A percentile compares a stretch with the other conserved stretches of the same genome.
These are phyloP conservation scores for Rutilus rutilus DNA, from an alignment of 2,113 vertebrate genomes.

Conservation along the genomic window DNA sequence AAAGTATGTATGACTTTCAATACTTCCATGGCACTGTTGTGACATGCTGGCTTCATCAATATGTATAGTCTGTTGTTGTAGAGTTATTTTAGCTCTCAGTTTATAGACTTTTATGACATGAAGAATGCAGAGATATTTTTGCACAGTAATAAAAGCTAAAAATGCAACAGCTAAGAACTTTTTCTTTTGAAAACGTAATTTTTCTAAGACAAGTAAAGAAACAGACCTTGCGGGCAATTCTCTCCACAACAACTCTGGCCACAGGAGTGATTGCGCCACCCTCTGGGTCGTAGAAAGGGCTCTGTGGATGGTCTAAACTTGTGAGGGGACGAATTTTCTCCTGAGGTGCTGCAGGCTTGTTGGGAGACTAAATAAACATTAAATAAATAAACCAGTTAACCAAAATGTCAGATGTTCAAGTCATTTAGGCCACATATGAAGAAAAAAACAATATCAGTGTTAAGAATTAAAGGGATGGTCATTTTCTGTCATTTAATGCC, in stretches of 20 bases:
- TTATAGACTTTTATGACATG: constrained; percentile 16
- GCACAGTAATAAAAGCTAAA: background rate
- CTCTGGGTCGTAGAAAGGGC: constrained; percentile 98
- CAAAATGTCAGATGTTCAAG: background rate
- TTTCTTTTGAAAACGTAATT: background rate
- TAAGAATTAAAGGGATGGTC: too few species aligned
- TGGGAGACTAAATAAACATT: constrained; percentile 83
- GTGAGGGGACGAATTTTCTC: constrained; percentile 97
- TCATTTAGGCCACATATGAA: background rate
- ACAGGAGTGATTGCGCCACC: constrained; percentile 94
- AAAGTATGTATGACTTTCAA: background rate
- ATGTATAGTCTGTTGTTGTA: background rate
- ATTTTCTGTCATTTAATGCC: too few species aligned
- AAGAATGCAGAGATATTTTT: constrained; percentile 39
- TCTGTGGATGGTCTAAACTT: constrained; percentile 95
- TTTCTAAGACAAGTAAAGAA: constrained; percentile 24
- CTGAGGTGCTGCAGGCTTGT: constrained; percentile 86
- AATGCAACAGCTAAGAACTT: background rate
- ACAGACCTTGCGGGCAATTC: constrained; percentile 95
- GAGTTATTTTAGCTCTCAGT: constrained; percentile 25
- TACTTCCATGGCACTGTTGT: constrained; percentile 3
- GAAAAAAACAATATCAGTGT: background rate
- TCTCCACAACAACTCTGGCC: constrained; percentile 91
- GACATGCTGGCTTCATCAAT: constrained; percentile 31
- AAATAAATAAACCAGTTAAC: background rate